Evolutionary conservation across 2,797 vertebrate genomes (phyloP), one percentile per base, ranked within the genome.

Genomic region (Manis javanica): DNA sequence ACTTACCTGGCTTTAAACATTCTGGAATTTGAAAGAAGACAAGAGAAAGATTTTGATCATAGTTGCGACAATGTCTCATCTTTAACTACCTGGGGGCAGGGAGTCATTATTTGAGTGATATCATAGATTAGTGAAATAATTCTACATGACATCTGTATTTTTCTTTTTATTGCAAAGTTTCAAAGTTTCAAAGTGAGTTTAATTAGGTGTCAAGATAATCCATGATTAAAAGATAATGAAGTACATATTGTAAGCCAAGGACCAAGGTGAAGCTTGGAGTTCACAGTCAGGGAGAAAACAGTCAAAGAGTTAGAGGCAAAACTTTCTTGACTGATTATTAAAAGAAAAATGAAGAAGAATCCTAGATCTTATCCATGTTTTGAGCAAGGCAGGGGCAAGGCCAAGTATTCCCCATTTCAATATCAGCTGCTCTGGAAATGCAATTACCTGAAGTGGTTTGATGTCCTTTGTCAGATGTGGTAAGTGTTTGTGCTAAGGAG

Each of bases 121-220:
- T 57, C 96, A 96, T 77, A 95, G 90, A 96, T 95, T 87, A 95
- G 91, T 89, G 42, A 88, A 92, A 72, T 95, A 85, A 97, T 95
- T 96, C 90, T 82, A 88, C 61, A 91, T 72, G 88, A 53, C 72
- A 83, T 88, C 49, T 93, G 64, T 94, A 49, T 90, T 93, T 97
- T 97, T 94, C 83, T 93, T 96, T 96, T 83, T 91, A 96, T 91
- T 75, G 84, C 84, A 91, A 74, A 68, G 68, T 96, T 97, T 97
- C 85, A 90, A 94, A 90, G 79, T 93, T 93, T 63, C 96, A 95
- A 96, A 96, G 91, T 31, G 59, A 96, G 85, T 96, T 96, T 96
- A 97, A 97, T 96, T 88, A 96, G 95, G 71, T 94, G 23, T 93
- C 95, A 94, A 96, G 59, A 94, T 92, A 87, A 96, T 84, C 69